These are phyloP conservation scores for Mastomys coucha DNA, from an alignment of 2,113 vertebrate genomes.

Conservation along the genomic window DNA sequence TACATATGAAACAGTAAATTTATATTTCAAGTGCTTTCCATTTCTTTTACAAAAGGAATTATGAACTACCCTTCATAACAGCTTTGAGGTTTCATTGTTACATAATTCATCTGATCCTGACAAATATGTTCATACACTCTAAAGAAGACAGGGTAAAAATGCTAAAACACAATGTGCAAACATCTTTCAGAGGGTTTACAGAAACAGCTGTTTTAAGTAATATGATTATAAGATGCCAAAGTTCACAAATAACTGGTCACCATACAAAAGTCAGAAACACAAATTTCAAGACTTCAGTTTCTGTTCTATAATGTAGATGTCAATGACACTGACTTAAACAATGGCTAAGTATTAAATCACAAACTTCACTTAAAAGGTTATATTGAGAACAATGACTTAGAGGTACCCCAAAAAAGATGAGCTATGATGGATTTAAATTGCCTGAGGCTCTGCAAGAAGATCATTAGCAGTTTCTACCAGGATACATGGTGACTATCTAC, in stretches of 20 bases:
- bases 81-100: constrained; percentile 90
- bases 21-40: constrained; percentile 93
- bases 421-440: constrained; percentile 80
- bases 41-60: constrained; percentile 98
- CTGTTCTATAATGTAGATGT: constrained; percentile 83
- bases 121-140: constrained; percentile 89
- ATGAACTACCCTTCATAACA: constrained; percentile 96
- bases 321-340: constrained; percentile 87
- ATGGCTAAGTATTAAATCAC: constrained; percentile 88
- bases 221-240: constrained; percentile 86
- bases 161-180: constrained; percentile 86
- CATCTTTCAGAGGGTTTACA: constrained; percentile 88
- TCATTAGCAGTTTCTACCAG: constrained; percentile 70
- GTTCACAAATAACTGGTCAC: constrained; percentile 92
- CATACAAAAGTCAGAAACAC: constrained; percentile 91
- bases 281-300: constrained; percentile 82
- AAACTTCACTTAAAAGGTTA: constrained; percentile 91
- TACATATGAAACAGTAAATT: constrained; percentile 98
- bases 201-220: constrained; percentile 87
- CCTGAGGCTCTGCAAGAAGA: constrained; percentile 80
- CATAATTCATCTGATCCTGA: constrained; percentile 87
- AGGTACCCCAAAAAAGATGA: constrained; percentile 81
- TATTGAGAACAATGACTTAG: constrained; percentile 87
- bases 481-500: constrained; percentile 75
- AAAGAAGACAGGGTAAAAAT: constrained; percentile 89